Base-by-base conservation (phyloP, 1,140 invertebrate species). In the Listronotus oregonensis region DNA sequence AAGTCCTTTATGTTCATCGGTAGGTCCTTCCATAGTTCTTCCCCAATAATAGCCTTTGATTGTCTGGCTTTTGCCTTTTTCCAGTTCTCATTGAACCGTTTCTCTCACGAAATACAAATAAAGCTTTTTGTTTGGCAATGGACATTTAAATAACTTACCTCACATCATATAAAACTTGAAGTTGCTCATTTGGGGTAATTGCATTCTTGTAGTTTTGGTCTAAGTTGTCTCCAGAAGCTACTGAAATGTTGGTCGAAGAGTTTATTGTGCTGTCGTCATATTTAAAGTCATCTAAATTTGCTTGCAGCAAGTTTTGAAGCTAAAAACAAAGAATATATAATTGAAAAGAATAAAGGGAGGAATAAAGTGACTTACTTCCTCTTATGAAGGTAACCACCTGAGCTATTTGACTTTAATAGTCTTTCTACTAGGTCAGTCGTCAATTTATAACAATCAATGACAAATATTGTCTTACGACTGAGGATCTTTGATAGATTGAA, bases 221-320 rank as follows among this genome's bases (percentile, higher is more conserved):
- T 37, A 69, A 56, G 37, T 61, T 66, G 54, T 68, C 66, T 6
- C 32, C 40, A 44, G 70, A 71, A 2, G 64, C 66, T 52, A 69
- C 43, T 21, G 75, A 78, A 31, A 73, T 67, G 66, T 77, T 76
- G 2, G 72, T 64, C 15, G 75, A 78, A 11, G 77, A 75, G 73
- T 76, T 73, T n/a, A 75, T 68, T 14, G 77, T 77, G 60, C 74
- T 78, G 42, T 78, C 75, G 52, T 78, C 77, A 68, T 74, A 77
- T 54, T 76, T 75, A 60, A 77, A 78, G 27, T 76, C 73, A 54
- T 73, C 73, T 61, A 78, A 63, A 21, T 69, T 74, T 47, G 71
- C 69, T 47, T 68, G 67, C 18, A 78, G 51, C 12, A 77, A 68
- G 58, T 73, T 72, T 69, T 76, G 68, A 39, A 78, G 66, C 75